Percentiles rank a stretch among this genome's conserved stretches.
These are phyloP conservation scores for Gambusia yucatana DNA, from an alignment of 2,797 vertebrate species.

Conservation along the genomic window DNA sequence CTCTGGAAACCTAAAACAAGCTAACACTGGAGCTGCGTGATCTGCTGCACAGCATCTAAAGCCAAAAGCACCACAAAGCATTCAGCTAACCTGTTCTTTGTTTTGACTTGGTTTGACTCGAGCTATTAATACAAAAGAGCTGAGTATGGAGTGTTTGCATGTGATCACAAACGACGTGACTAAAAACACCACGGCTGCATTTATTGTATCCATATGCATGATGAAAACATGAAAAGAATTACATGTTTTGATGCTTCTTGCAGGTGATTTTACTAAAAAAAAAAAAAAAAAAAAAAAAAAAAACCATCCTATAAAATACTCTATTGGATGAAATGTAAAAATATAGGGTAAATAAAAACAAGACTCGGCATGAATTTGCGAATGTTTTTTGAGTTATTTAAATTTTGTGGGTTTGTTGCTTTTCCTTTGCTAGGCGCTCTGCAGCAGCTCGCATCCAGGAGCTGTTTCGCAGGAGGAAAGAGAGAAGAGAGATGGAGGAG, in stretches of 20 bases:
- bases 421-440: slow-evolving; percentile 84
- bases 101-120: slow-evolving; percentile 41
- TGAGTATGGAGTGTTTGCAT: slow-evolving; percentile 59
- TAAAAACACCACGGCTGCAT: slow-evolving; percentile 21
- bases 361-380: slow-evolving; percentile 19
- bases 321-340: slow-evolving; percentile 2
- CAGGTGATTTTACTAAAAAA: slow-evolving; percentile 12
- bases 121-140: slow-evolving; percentile 42
- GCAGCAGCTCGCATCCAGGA: slow-evolving; percentile 98
- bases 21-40: slow-evolving; percentile 64
- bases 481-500: slow-evolving; percentile 96
- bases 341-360: not conserved
- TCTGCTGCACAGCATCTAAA: slow-evolving; percentile 44
- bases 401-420: slow-evolving; percentile 4
- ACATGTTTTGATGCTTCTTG: slow-evolving; percentile 1
- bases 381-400: not conserved
- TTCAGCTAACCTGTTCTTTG: slow-evolving; percentile 6
- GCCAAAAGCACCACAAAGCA: slow-evolving; percentile 20
- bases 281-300: not conserved
- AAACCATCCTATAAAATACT: no score
- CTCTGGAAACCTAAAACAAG: slow-evolving; percentile 50
- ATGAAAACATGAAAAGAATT: slow-evolving; percentile 12
- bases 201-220: slow-evolving; percentile 40
- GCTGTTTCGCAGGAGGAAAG: slow-evolving; percentile 95
- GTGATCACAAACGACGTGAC: slow-evolving; percentile 48